phyloP scores from a whole-genome alignment of 2,113 vertebrate genomes.

The Apeltes quadracus region DNA sequence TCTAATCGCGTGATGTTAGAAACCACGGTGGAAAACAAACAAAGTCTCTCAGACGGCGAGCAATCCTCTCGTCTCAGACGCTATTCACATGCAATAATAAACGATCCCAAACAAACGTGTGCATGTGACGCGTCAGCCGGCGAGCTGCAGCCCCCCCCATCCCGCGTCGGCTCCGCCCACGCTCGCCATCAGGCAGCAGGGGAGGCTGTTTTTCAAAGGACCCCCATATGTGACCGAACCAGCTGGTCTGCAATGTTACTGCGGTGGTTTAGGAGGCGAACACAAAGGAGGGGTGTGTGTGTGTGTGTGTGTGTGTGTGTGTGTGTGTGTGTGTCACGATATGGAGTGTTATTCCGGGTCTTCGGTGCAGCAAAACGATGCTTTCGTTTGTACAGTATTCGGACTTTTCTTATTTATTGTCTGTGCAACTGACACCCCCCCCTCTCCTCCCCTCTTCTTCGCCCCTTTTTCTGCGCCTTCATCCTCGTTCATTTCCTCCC shows the following conservation, averaged over 20 bases:
- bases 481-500: constrained; percentile 33
- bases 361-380: not conserved
- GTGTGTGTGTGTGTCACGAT: not conserved
- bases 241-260: constrained; percentile 6
- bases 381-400: not conserved
- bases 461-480: constrained; percentile 9
- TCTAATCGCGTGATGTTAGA: not conserved
- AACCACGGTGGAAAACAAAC: not conserved
- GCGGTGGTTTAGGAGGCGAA: constrained; percentile 5
- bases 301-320: not conserved
- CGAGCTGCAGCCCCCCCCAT: too few species aligned
- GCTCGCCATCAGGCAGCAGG: not conserved
- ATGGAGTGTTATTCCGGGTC: not conserved
- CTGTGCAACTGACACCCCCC: constrained; percentile 1
- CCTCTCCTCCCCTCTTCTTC: not conserved
- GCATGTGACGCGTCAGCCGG: too few species aligned
- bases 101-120: too few species aligned
- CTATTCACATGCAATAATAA: too few species aligned
- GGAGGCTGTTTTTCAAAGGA: not conserved
- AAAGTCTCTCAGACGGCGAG: not conserved
- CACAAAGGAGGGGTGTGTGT: constrained; percentile 14
- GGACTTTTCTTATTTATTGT: not conserved
- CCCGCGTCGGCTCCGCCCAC: too few species aligned
- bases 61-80: not conserved
- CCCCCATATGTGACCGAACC: constrained; percentile 13